phyloP scores from a whole-genome alignment of 2,113 vertebrate genomes.

The Urocolius indicus region DNA sequence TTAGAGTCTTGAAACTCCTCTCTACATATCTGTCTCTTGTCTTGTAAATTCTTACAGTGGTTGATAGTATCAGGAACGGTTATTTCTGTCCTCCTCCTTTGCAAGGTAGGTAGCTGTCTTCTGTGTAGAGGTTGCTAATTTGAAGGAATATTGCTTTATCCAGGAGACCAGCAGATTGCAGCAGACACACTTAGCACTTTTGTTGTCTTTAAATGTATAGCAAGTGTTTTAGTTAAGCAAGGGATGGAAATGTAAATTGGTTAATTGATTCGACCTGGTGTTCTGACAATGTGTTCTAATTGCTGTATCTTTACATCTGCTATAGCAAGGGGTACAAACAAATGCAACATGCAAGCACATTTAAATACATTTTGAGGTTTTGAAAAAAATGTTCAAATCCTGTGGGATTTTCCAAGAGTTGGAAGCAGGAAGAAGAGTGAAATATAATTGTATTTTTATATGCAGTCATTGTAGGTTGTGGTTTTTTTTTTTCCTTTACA shows the following conservation, averaged over 20 bases:
- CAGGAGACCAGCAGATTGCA: background rate
- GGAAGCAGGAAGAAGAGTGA: background rate
- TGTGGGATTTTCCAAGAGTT: background rate
- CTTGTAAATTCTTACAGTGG: background rate
- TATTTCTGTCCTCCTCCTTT: background rate
- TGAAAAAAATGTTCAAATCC: conserved; percentile 1
- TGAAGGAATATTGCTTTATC: background rate
- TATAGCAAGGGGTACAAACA: background rate
- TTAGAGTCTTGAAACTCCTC: background rate
- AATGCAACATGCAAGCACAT: background rate
- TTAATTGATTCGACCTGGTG: conserved; percentile 24
- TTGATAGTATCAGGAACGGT: background rate
- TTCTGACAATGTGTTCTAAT: background rate
- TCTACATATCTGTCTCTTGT: background rate
- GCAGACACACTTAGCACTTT: background rate
- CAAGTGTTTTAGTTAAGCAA: background rate
- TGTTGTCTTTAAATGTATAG: background rate
- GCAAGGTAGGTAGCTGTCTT: background rate
- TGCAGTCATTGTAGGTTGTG: background rate
- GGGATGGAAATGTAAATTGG: background rate
- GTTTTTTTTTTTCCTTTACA: background rate
- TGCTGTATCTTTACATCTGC: background rate
- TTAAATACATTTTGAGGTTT: background rate
- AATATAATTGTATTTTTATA: background rate
- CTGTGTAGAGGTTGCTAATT: background rate